Conservation (phyloP, 2,888 invertebrate species). For the Phytoseiulus persimilis region DNA sequence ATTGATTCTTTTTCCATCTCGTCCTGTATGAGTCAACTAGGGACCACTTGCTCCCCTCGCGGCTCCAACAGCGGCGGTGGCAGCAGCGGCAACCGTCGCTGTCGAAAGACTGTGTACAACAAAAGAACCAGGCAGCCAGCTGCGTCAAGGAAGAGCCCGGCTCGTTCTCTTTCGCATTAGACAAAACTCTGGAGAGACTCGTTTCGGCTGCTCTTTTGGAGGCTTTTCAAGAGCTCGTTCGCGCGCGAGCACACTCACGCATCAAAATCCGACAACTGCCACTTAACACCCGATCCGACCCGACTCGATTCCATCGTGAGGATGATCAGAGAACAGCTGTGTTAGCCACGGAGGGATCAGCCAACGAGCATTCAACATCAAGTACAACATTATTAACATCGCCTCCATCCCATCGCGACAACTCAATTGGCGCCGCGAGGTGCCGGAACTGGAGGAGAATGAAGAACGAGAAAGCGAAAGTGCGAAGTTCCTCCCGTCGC, state of each 20-base stretch:
- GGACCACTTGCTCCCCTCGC: slow-evolving; percentile 7
- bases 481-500: too few species aligned
- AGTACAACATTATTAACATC: not conserved
- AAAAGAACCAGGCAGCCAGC: not conserved
- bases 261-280: slow-evolving; percentile 5
- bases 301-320: slow-evolving; percentile 5
- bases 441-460: not conserved
- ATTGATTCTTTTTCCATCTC: slow-evolving; percentile 30
- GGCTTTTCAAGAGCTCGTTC: not conserved
- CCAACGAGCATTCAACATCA: not conserved
- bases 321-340: not conserved
- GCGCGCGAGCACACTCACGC: not conserved
- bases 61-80: not conserved
- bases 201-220: not conserved
- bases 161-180: not conserved
- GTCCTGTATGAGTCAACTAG: slow-evolving; percentile 31
- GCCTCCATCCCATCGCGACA: not conserved
- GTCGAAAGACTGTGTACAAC: not conserved
- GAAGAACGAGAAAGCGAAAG: too few species aligned
- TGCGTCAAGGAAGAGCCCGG: not conserved
- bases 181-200: not conserved
- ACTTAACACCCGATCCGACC: slow-evolving; percentile 5
- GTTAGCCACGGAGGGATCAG: not conserved
- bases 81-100: not conserved
- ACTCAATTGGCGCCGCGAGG: not conserved